Percentiles rank a stretch among this genome's conserved stretches.
Conservation (phyloP, 2,113 vertebrate genomes). For the sheep (Ovis aries) region DNA sequence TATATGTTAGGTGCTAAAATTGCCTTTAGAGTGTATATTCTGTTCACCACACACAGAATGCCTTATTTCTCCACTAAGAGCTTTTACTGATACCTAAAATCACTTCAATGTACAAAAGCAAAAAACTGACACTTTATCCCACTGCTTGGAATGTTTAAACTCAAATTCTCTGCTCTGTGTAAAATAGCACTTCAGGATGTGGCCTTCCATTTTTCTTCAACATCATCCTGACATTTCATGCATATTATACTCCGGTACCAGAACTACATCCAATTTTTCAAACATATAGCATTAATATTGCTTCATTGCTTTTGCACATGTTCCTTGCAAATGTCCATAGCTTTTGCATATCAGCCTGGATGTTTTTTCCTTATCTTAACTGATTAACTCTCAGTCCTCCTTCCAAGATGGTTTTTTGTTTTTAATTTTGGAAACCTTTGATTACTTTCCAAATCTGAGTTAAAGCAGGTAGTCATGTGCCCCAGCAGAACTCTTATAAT, state of each 20-base stretch:
- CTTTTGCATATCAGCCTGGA: background rate
- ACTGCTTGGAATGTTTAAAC: background rate
- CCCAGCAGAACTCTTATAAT: too few species aligned
- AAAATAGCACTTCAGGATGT: background rate
- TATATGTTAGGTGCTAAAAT: background rate
- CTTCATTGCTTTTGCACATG: background rate
- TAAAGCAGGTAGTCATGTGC: too few species aligned
- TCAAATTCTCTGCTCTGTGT: background rate
- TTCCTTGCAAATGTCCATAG: background rate
- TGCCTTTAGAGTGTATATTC: background rate
- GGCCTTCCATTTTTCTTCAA: background rate
- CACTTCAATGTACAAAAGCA: background rate
- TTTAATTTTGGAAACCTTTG: background rate
- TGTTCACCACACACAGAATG: background rate
- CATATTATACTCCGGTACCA: background rate
- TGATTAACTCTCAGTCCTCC: background rate
- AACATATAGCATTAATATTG: background rate
- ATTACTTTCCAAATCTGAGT: too few species aligned
- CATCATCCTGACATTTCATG: background rate
- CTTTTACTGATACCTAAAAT: background rate
- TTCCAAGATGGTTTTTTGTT: background rate
- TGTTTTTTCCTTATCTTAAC: background rate
- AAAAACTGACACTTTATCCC: background rate
- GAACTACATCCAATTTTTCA: background rate
- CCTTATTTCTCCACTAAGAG: background rate